Base-by-base conservation (phyloP, 2,797 vertebrate species). In the Gambelia wislizenii region DNA sequence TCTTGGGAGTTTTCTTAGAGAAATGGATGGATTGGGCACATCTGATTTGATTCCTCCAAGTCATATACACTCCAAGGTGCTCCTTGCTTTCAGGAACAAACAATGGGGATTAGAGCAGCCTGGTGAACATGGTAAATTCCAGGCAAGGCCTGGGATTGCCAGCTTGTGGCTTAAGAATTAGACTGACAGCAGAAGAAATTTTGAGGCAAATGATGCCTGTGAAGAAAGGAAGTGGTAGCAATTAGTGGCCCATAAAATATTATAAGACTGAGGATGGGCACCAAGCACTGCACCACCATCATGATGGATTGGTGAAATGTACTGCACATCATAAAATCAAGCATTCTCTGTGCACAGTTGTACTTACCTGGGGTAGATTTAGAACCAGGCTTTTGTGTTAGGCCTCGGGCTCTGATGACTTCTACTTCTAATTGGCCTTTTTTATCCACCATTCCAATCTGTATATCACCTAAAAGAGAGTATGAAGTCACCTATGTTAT, bases 371-470 rank as follows among this genome's bases (percentile, higher is more conserved):
- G 99, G 84, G 99, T 99, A 80, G 98, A 99, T 96, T 99, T 99
- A 87, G 99, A 99, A 86, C 99, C 99, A 88, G 98, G 98, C 93
- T 99, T 99, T 92, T 99, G 98, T 10, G 97, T 98, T 81, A 99
- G 98, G 91, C 99, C 98, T 89, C 99, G 98, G 36, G 99, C 99
- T 96, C 99, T 96, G 92, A 99, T 99, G 84, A 99, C 98, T 96
- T 99, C 99, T 87, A 99, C 99, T 97, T 99, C 99, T 95, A 99
- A 97, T 64, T 99, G 98, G 27, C 99, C 98, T 93, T 99, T 99
- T 95, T 99, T 99, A 95, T 99, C 99, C 93, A 99, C 98, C 99
- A 99, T 99, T 90, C 98, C 98, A 39, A 99, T 99, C 94, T 99
- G 99, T 95, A 99, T 99, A 92, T 99, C 99, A 92, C 99, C 99